Conservation (phyloP, 1,140 invertebrate species). For the Hypothenemus hampei region DNA sequence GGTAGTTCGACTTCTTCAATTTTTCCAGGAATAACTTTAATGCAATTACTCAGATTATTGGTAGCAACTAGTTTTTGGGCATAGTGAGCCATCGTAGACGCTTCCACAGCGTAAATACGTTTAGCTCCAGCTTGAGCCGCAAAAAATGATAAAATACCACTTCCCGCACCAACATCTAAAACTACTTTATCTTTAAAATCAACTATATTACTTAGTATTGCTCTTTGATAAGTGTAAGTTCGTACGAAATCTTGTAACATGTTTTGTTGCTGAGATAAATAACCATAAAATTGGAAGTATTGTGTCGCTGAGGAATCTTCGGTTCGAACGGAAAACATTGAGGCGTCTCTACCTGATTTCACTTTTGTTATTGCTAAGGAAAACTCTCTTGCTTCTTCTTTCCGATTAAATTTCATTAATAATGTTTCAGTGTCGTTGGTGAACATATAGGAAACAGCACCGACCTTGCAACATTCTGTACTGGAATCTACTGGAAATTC, state of each 20-base stretch:
- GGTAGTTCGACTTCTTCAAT: conserved; percentile 97
- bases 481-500: conserved; percentile 64
- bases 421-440: conserved; percentile 60
- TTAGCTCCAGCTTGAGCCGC: conserved; percentile 95
- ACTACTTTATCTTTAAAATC: conserved; percentile 94
- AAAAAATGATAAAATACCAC: conserved; percentile 98
- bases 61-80: conserved; percentile 86
- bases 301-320: conserved; percentile 96
- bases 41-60: conserved; percentile 82
- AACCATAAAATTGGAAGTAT: conserved; percentile 98
- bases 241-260: conserved; percentile 99
- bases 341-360: conserved; percentile 70
- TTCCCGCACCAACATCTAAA: conserved; percentile 94
- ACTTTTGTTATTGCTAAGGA: conserved; percentile 72
- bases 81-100: conserved; percentile 96
- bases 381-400: conserved; percentile 68
- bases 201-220: conserved; percentile 87
- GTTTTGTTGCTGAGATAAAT: conserved; percentile 98
- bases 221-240: conserved; percentile 96
- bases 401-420: conserved; percentile 49
- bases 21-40: conserved; percentile 93
- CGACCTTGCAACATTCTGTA: conserved; percentile 64
- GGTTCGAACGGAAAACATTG: conserved; percentile 92
- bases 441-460: conserved; percentile 62
- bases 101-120: conserved; percentile 97